Percentiles rank a stretch among this genome's conserved stretches.
Evolutionary conservation across 2,888 invertebrate species (phyloP).

Genomic region (Apocheima hispidaria): DNA sequence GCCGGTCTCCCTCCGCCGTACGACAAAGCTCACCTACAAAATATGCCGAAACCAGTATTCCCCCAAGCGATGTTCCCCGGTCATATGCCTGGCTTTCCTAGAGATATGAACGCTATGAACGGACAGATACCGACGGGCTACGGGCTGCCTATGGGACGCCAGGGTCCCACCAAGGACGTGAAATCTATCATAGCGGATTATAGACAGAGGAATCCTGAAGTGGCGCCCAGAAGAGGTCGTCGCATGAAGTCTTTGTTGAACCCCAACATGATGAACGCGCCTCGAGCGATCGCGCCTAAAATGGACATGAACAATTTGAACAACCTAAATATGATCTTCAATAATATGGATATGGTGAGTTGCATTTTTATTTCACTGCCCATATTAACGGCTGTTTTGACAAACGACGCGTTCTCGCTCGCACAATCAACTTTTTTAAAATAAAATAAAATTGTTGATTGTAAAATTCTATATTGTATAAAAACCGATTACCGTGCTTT

Average conservation of each 20-base stretch:
- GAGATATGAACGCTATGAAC: constrained; percentile 85
- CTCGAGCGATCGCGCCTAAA: constrained; percentile 78
- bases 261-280: constrained; percentile 77
- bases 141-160: constrained; percentile 87
- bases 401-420: too few relatives aligned
- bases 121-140: constrained; percentile 85
- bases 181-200: constrained; percentile 94
- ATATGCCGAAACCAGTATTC: constrained; percentile 76
- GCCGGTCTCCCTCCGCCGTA: constrained; percentile 78
- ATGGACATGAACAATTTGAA: constrained; percentile 67
- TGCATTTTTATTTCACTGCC: constrained; percentile 25
- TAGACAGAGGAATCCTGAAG: constrained; percentile 91
- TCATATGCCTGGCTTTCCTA: constrained; percentile 71
- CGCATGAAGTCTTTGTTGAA: constrained; percentile 86
- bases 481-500: too few relatives aligned
- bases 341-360: constrained; percentile 83
- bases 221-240: constrained; percentile 89
- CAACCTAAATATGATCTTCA: constrained; percentile 78
- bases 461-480: too few relatives aligned
- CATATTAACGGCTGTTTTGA: too few relatives aligned
- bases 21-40: constrained; percentile 77
- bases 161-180: constrained; percentile 93
- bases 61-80: constrained; percentile 77
- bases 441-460: too few relatives aligned
- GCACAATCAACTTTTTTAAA: too few relatives aligned